Percentiles rank a stretch among this genome's conserved stretches.
phyloP scores from a whole-genome alignment of 2,113 vertebrate genomes.

The Barnardius zonarius region DNA sequence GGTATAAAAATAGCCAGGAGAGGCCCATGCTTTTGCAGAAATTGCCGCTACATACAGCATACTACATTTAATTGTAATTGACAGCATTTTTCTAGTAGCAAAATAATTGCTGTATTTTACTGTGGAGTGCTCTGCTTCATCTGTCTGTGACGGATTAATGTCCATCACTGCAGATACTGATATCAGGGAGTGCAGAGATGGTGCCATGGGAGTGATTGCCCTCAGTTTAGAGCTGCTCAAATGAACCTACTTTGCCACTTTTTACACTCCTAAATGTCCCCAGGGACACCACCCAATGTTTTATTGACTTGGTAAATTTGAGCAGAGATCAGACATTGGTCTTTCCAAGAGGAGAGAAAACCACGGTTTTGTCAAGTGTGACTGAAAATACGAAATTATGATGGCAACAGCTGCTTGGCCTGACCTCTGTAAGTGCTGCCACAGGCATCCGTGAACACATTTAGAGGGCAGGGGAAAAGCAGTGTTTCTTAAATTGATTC shows the following conservation, averaged over 20 bases:
- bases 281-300: not conserved
- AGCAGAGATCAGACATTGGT: not conserved
- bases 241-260: not conserved
- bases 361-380: not conserved
- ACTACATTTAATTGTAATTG: not conserved
- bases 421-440: not conserved
- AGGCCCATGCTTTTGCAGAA: not conserved
- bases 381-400: conserved; percentile 9
- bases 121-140: not conserved
- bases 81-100: not conserved
- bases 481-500: not conserved
- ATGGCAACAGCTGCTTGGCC: not conserved
- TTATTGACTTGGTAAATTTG: not conserved
- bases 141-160: not conserved
- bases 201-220: not conserved
- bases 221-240: not conserved
- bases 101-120: not conserved
- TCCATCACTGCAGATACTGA: not conserved
- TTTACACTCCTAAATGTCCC: not conserved
- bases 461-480: not conserved
- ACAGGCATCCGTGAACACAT: not conserved
- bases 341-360: not conserved
- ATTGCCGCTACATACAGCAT: not conserved
- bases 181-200: not conserved
- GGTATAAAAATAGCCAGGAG: not conserved